phyloP scores from a whole-genome alignment of 30 jellyfish, hydroid and myxozoan genomes.

The Pelagia noctiluca region DNA sequence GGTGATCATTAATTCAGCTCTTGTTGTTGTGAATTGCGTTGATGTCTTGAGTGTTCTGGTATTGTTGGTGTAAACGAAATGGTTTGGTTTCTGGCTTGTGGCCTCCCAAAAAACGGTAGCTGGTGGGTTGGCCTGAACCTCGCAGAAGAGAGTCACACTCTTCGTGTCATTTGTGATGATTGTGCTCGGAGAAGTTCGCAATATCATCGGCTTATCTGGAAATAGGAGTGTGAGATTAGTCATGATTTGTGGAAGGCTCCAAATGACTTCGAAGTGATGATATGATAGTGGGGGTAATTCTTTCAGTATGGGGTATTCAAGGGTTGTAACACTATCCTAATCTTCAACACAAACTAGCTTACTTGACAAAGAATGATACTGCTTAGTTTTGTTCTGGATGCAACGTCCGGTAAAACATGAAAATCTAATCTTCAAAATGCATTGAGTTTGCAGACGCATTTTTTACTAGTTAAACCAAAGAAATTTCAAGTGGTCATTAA shows the following conservation, averaged over 20 bases:
- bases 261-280: not conserved
- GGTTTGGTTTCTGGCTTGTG: not conserved
- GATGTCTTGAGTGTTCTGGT: not conserved
- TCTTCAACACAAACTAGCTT: not conserved
- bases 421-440: too few species aligned
- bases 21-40: not conserved
- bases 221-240: too few species aligned
- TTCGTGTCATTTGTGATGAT: conserved; percentile 25
- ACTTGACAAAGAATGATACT: not conserved
- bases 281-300: not conserved
- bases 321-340: not conserved
- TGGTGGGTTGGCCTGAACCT: conserved; percentile 41
- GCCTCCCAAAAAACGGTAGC: conserved; percentile 24
- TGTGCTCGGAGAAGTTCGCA: conserved; percentile 15
- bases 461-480: too few species aligned
- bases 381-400: too few species aligned
- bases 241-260: not conserved
- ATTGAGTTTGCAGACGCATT: not conserved
- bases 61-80: not conserved
- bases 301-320: too few species aligned
- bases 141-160: conserved; percentile 40
- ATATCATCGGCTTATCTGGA: conserved; percentile 44
- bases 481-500: too few species aligned
- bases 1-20: conserved; percentile 29
- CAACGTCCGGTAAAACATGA: too few species aligned